Evolutionary conservation across 2,113 vertebrate species (phyloP), one percentile per base, ranked within the genome.

Genomic region (Pandion haliaetus): DNA sequence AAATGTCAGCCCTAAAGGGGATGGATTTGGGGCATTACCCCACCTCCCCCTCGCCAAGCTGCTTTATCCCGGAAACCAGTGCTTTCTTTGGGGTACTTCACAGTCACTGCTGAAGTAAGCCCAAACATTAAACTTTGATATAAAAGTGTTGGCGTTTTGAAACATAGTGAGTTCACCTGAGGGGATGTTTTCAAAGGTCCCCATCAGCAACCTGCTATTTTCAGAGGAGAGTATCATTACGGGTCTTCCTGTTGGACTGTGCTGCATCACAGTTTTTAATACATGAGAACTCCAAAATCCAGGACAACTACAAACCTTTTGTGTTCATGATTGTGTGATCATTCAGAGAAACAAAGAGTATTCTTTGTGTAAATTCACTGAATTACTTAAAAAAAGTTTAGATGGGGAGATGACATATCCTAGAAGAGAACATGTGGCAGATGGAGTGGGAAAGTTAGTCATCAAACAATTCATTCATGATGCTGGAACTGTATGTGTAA

Each of bases 31-130:
- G 24, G n/a, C 9, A 32, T 80, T 61, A 61, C 7, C 3, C 2
- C 10, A 25, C 5, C 26, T 45, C 2, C 11, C 4, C 9, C 10
- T 40, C 4, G 7, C 3, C 3, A 32, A 7, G 6, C 3, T 6
- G 8, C 66, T 66, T 52, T 80, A 57, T 49, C 84, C 2, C 38
- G n/a, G 0, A 69, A 79, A 62, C 3, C 23, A 40, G 11, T 29
- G 19, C 2, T 12, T 82, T 72, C 49, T 66, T 52, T 20, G 9
- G 0, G 1, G 4, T 57, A 49, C 15, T 73, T 91, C 32, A n/a
- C 17, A 86, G 62, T 62, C 62, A 58, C 17, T 26, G 29, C 24
- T 29, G 26, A 91, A 82, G 12, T 34, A 69, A 86, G 19, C 10
- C 18, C 14, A 91, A 86, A 63, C 1, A 6, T 42, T 19, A 66